Percentiles rank a stretch among this genome's conserved stretches.
Conservation (phyloP, 2,797 vertebrate species). For the Sciurus vulgaris region DNA sequence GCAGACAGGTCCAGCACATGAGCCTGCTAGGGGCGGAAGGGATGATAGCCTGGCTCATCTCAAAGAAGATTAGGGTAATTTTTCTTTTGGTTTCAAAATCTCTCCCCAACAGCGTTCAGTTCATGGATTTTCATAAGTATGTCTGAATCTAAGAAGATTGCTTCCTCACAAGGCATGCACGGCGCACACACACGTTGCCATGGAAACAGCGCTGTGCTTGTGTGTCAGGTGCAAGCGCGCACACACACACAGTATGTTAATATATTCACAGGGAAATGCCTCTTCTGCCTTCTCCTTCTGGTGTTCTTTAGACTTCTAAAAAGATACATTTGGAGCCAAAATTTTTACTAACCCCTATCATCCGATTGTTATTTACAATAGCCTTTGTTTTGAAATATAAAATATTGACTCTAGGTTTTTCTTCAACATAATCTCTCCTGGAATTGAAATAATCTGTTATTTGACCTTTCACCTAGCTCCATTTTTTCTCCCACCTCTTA, state of each 20-base stretch:
- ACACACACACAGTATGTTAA: background rate
- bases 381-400: conserved; percentile 51
- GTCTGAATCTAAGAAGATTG: conserved; percentile 82
- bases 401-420: conserved; percentile 51
- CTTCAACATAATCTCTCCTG: conserved; percentile 3
- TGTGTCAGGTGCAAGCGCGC: conserved; percentile 57
- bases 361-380: background rate
- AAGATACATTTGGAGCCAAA: conserved; percentile 33
- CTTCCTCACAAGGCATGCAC: conserved; percentile 78
- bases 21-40: background rate
- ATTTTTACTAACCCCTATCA: background rate
- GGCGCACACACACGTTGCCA: conserved; percentile 75
- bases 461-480: background rate
- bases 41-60: background rate
- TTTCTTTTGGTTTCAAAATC: conserved; percentile 72
- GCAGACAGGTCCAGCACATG: background rate
- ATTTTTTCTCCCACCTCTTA: background rate
- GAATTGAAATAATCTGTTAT: conserved; percentile 48
- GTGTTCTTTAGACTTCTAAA: conserved; percentile 63
- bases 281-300: conserved; percentile 36
- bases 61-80: conserved; percentile 48
- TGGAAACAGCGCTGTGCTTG: conserved; percentile 83
- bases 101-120: conserved; percentile 74
- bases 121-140: conserved; percentile 66
- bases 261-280: conserved; percentile 66